These are phyloP conservation scores for Bettongia penicillata DNA, from an alignment of 2,113 vertebrate species.

Conservation along the genomic window DNA sequence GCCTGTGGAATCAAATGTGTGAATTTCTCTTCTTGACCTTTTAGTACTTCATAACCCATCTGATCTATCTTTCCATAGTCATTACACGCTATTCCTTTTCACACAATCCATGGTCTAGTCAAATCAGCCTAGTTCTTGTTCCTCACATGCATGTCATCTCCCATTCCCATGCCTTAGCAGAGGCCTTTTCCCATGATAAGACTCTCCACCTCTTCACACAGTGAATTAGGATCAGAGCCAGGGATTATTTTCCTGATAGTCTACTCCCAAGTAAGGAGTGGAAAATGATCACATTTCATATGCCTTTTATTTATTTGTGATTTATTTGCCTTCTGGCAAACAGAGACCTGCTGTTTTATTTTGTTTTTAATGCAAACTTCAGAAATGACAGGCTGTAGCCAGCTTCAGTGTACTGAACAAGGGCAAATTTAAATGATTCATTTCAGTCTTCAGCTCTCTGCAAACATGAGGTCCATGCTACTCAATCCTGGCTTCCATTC, in stretches of 20 bases:
- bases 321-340: slow-evolving; percentile 6
- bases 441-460: slow-evolving; percentile 30
- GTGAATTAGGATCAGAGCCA: background rate
- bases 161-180: background rate
- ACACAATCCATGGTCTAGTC: background rate
- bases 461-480: slow-evolving; percentile 11
- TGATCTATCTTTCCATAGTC: background rate
- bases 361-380: background rate
- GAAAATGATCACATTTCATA: background rate
- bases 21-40: background rate
- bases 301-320: background rate
- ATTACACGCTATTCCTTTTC: background rate
- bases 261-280: background rate
- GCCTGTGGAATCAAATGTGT: background rate
- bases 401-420: slow-evolving; percentile 23
- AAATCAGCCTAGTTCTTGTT: background rate
- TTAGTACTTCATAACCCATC: background rate
- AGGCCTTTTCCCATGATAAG: background rate
- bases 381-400: slow-evolving; percentile 17
- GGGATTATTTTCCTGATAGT: background rate
- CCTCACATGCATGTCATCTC: background rate
- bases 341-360: background rate
- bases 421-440: slow-evolving; percentile 27
- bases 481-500: background rate
- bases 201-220: background rate